phyloP scores from a whole-genome alignment of 2,113 vertebrate species.

The Miniopterus natalensis region DNA sequence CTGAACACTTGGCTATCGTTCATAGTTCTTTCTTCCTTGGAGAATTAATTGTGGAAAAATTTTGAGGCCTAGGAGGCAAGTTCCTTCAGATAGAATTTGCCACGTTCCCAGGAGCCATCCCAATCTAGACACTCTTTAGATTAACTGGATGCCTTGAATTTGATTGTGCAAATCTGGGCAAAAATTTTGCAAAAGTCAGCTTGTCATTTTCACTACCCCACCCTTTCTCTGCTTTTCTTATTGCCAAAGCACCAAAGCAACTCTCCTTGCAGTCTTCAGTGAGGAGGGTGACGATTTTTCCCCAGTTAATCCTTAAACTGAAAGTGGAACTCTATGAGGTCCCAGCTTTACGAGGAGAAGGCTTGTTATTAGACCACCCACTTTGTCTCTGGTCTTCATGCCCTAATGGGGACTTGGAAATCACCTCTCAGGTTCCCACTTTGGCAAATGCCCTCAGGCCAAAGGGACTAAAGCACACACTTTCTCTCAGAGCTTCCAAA shows the following conservation, averaged over 20 bases:
- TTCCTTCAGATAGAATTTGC: slow-evolving; percentile 28
- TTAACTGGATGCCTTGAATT: not conserved
- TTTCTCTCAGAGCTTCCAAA: not conserved
- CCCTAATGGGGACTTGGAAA: slow-evolving; percentile 56
- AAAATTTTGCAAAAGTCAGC: slow-evolving; percentile 20
- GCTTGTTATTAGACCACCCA: slow-evolving; percentile 67
- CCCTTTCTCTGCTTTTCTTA: not conserved
- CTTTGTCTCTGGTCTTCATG: not conserved
- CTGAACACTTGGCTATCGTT: not conserved
- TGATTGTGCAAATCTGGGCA: slow-evolving; percentile 51
- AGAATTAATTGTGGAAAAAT: slow-evolving; percentile 44
- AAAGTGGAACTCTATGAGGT: slow-evolving; percentile 15
- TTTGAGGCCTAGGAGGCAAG: slow-evolving; percentile 19
- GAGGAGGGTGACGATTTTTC: slow-evolving; percentile 21
- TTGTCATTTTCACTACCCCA: not conserved
- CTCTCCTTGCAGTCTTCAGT: slow-evolving; percentile 10
- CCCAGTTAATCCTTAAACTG: slow-evolving; percentile 41
- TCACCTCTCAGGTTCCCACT: slow-evolving; percentile 41
- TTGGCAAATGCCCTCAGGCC: slow-evolving; percentile 49
- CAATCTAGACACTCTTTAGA: slow-evolving; percentile 29
- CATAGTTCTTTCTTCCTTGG: not conserved
- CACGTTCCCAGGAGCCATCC: slow-evolving; percentile 22
- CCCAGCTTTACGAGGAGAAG: not conserved
- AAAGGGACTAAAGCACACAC: not conserved
- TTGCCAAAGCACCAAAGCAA: slow-evolving; percentile 37